Base-by-base conservation (phyloP, 2,113 vertebrate genomes). In the Synodontis membranacea region DNA sequence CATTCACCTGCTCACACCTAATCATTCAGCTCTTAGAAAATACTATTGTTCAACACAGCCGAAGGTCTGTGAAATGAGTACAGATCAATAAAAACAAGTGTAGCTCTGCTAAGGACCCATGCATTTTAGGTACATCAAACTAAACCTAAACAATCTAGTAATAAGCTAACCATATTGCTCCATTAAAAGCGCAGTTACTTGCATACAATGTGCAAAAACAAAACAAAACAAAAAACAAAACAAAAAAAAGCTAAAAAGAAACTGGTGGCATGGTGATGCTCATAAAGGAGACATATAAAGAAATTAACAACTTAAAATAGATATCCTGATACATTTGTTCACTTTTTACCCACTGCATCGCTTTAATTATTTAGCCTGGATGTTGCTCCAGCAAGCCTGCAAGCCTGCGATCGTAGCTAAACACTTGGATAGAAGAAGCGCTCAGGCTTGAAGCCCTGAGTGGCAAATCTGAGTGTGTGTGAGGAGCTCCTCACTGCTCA, bases 401-500 rank as follows among this genome's bases (percentile, higher is more conserved):
- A 62, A 86, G 86, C 84, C 48, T 42, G 82, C 88, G 58, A 80
- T 62, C 12, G 44, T 68, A 80, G 83, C 84, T 58, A 86, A 64
- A 70, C 81, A 54, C 54, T 78, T 46, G 80, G 54, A 84, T 48
- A 86, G 81, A 68, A 34, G 34, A 52, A 82, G 50, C 54, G 81
- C 89, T 74, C 86, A 72, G 82, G 74, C 42, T 70, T 50, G 25
- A 58, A 82, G 85, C 87, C 91, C 90, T 84, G 90, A 91, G 89
- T 87, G 34, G 84, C 84, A n/a, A 70, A 52, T 81, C 8, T 56
- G 81, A 76, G 56, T 19, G 50, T 88, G 62, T 89, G 74, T 78
- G 56, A 39, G 50, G 44, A 48, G 84, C 48, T 25, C 25, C 88
- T 95, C 93, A 94, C 91, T 95, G 94, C 9, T 96, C 94, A 78